Percentiles rank a stretch among this genome's conserved stretches.
Conservation (phyloP, 2,797 vertebrate genomes). For the Scomberomorus guttatus region DNA sequence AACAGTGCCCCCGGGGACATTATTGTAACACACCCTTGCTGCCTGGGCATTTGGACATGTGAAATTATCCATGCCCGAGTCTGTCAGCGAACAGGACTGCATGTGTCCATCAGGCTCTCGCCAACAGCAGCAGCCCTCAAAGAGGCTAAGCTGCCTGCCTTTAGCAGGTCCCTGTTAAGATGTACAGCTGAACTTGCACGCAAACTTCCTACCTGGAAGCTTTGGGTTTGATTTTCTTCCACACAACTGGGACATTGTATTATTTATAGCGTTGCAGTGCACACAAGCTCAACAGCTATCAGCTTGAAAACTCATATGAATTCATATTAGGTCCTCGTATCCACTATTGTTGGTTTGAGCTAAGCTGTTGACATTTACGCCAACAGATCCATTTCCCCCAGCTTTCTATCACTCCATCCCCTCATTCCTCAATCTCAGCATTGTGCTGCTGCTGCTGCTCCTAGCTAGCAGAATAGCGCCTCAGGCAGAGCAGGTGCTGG, state of each 20-base stretch:
- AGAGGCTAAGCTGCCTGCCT: slow-evolving; percentile 22
- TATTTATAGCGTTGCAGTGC: slow-evolving; percentile 63
- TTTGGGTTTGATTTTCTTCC: slow-evolving; percentile 46
- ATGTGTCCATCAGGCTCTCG: slow-evolving; percentile 66
- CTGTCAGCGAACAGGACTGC: slow-evolving; percentile 64
- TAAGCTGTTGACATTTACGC: slow-evolving; percentile 70
- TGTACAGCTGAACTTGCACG: slow-evolving; percentile 40
- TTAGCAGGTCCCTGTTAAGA: slow-evolving; percentile 22
- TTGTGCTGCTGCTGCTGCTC: slow-evolving; percentile 56
- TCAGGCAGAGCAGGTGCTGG: slow-evolving; percentile 77
- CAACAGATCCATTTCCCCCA: slow-evolving; percentile 52
- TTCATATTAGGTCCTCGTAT: slow-evolving; percentile 55
- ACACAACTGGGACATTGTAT: slow-evolving; percentile 56
- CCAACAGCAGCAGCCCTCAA: slow-evolving; percentile 49
- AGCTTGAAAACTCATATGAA: slow-evolving; percentile 51
- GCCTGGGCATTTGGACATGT: slow-evolving; percentile 68
- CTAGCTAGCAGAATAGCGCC: slow-evolving; percentile 59
- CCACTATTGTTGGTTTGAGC: slow-evolving; percentile 50
- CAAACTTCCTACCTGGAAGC: slow-evolving; percentile 39
- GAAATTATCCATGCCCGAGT: slow-evolving; percentile 65
- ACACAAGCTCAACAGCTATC: slow-evolving; percentile 48
- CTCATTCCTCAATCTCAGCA: slow-evolving; percentile 47
- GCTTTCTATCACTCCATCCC: slow-evolving; percentile 38
- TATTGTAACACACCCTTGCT: slow-evolving; percentile 46
- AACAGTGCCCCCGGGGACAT: slow-evolving; percentile 62